Percentiles rank a stretch among this genome's conserved stretches.
phyloP scores from a whole-genome alignment of 2,888 invertebrate species.

The Tillus elongatus region DNA sequence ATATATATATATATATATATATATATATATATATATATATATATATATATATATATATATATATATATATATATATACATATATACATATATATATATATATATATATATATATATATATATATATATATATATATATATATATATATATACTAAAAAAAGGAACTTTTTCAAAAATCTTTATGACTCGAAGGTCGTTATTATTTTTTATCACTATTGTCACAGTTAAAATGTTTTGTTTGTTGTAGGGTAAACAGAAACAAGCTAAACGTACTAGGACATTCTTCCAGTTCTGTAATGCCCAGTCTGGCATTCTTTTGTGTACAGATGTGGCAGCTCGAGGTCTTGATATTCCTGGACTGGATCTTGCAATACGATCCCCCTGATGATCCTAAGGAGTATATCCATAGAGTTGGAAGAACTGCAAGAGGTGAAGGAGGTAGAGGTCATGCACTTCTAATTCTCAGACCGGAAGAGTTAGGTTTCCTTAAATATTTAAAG shows the following conservation, averaged over 20 bases:
- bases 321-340: conserved; percentile 96
- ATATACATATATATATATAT: too few relatives aligned
- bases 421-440: conserved; percentile 85
- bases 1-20: too few relatives aligned
- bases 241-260: conserved; percentile 87
- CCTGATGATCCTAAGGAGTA: conserved; percentile 99
- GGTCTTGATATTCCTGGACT: conserved; percentile 94
- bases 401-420: conserved; percentile 96
- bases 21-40: too few relatives aligned
- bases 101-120: too few relatives aligned
- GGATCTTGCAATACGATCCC: conserved; percentile 99
- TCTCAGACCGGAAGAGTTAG: conserved; percentile 82
- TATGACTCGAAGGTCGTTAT: too few relatives aligned
- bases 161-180: too few relatives aligned
- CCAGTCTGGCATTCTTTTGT: conserved; percentile 75
- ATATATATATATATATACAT: too few relatives aligned
- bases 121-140: too few relatives aligned
- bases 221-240: conserved; percentile 10
- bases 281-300: conserved; percentile 95
- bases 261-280: conserved; percentile 85
- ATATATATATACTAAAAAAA: too few relatives aligned
- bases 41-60: too few relatives aligned
- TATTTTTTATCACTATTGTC: too few relatives aligned
- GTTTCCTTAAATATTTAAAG: conserved; percentile 80
- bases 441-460: conserved; percentile 83